Evolutionary conservation across 2,113 vertebrate genomes (phyloP), one percentile per base, ranked within the genome.

Genomic region (Silurus meridionalis): DNA sequence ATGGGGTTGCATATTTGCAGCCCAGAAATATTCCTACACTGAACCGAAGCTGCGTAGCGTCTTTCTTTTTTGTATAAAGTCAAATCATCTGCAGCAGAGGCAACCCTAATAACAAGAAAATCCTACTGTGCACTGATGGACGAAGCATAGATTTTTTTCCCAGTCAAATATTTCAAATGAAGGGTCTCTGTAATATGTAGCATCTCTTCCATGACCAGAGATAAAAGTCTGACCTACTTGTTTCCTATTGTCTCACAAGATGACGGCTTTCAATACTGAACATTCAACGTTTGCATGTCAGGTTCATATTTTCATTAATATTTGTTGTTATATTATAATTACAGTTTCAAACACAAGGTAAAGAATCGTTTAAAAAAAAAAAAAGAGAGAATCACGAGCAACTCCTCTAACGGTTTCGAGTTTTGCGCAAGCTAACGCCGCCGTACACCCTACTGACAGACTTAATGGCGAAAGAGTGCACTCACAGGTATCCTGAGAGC

Each of bases 401-500:
- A 23, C 13, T 17, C 14, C 53, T 57, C 57, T 57, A 78, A 78
- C 17, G 52, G 17, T 57, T 78, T 6, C 25, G 13, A 6, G 53
- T 57, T 17, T 78, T 15, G 53, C 15, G 53, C 53, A 15, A 28
- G 52, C 50, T 6, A 77, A 79, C 25, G 37, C 53, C 19, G n/a
- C n/a, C 0, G 28, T 58, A 25, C 3, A 58, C 6, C 8, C 19
- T 23, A 77, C 3, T 77, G 75, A 79, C 53, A 19, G 52, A 77
- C 57, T 25, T 28, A 25, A 25, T 17, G 28, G n/a, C 1, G 37
- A 58, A 46, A 25, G n/a, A 14, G 60, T 0, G 10, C 17, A 91
- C 97, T 97, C 91, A 99, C 98, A 0, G 98, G 98, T 86, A 99
- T 99, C 66, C 89, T 89, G n/a, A 99, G 96, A 0, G 97, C 98